Evolutionary conservation across 2,888 invertebrate genomes (phyloP).

Genomic region (Palloptera scutellata): DNA sequence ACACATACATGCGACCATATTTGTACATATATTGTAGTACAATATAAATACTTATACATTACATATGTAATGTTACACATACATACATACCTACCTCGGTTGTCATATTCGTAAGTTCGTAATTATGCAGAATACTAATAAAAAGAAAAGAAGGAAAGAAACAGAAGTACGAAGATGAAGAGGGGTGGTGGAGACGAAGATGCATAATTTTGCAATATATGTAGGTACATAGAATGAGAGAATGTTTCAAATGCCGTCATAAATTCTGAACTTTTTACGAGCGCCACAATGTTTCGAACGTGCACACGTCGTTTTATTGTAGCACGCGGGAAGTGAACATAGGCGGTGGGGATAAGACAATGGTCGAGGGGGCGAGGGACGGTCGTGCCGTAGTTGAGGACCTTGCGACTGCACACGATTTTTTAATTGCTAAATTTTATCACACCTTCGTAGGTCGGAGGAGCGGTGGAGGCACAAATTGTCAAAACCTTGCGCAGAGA

Average conservation of each 20-base stretch:
- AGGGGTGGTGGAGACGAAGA: not conserved
- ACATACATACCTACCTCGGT: not conserved
- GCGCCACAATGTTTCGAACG: not conserved
- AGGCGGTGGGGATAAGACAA: not conserved
- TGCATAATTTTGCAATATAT: constrained; percentile 5
- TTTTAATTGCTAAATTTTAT: constrained; percentile 56
- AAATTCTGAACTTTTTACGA: constrained; percentile 25
- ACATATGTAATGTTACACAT: too few relatives aligned
- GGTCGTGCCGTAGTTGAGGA: not conserved
- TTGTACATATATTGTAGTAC: too few relatives aligned
- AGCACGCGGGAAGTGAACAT: not conserved
- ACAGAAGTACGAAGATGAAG: not conserved
- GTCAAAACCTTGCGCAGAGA: constrained; percentile 43
- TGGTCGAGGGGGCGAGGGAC: not conserved
- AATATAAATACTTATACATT: too few relatives aligned
- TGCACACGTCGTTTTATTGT: not conserved
- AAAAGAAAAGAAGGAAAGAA: not conserved
- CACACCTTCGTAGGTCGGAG: constrained; percentile 55
- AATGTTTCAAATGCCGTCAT: constrained; percentile 20
- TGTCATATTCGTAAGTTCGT: constrained; percentile 11
- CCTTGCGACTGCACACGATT: constrained; percentile 49
- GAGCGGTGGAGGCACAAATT: constrained; percentile 32
- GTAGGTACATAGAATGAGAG: not conserved
- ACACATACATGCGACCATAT: too few relatives aligned
- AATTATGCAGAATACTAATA: constrained; percentile 10